Base-by-base conservation (phyloP, 2,888 invertebrate species). In the Chymomyza caudatula region DNA sequence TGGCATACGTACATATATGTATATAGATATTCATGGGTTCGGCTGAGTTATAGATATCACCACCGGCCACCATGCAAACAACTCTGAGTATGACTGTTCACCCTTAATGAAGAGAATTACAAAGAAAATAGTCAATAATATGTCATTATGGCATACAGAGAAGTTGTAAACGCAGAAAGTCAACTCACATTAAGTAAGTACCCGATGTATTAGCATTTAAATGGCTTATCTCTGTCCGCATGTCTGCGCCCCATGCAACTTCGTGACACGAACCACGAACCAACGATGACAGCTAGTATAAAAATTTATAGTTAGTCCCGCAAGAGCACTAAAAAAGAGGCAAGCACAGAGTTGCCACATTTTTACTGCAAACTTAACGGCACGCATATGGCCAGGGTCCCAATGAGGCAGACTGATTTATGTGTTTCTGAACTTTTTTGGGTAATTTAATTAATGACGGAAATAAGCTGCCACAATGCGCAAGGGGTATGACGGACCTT, bases 381-480 rank as follows among this genome's bases (percentile, higher is more conserved):
- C 29, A 37, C 29, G 29, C 29, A 37, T 37, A 37, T 37, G 29
- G 11, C 29, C 29, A 37, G 37, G 63, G 65, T 54, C 78, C 78
- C 70, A 82, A 76, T 74, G 78, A 80, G 69, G 74, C 69, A 77
- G 78, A 65, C 81, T 86, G 85, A 86, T 86, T 86, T 86, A 86
- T 86, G 86, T 74, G 86, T 76, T 86, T 86, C 84, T 84, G 82
- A 86, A 78, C 76, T 85, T 86, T 86, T 74, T 77, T 76, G 76
- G 79, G 80, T 85, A 80, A 86, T 84, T 86, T 85, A 85, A 86
- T 86, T 86, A 86, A 86, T 86, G 86, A 85, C 80, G 76, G 72
- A 74, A 77, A 78, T 74, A 78, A 82, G 83, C 82, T 78, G 74
- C 74, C 75, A 63, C 67, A 65, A 72, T 70, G 70, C 67, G 76